phyloP scores from a whole-genome alignment of 1,140 invertebrate species.

The Lethocerus indicus region DNA sequence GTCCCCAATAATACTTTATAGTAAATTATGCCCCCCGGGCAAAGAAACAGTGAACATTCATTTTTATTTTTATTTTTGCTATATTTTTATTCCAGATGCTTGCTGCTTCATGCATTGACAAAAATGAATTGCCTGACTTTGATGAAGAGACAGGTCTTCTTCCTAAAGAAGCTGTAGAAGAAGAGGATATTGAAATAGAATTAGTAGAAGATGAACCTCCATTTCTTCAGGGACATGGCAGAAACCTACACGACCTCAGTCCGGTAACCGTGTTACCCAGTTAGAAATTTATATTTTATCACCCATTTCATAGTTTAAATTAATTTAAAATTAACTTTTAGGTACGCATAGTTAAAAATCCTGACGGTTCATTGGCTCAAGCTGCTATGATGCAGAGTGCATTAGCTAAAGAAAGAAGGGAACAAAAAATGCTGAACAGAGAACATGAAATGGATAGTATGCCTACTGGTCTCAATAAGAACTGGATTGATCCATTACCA shows the following conservation, averaged over 20 bases:
- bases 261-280: conserved; percentile 36
- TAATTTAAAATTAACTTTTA: conserved; percentile 6
- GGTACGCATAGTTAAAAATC: conserved; percentile 93
- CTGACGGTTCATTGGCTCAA: conserved; percentile 91
- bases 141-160: conserved; percentile 75
- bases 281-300: conserved; percentile 1
- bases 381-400: conserved; percentile 99
- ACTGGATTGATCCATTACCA: conserved; percentile 92
- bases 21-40: too few relatives aligned
- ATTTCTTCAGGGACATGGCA: conserved; percentile 80
- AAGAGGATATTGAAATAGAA: conserved; percentile 98
- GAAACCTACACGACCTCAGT: conserved; percentile 79
- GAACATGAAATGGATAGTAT: conserved; percentile 81
- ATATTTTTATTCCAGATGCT: conserved; percentile 23
- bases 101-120: conserved; percentile 40
- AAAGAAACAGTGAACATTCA: too few relatives aligned
- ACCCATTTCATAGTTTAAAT: background rate
- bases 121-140: conserved; percentile 79
- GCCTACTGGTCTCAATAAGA: conserved; percentile 69
- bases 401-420: conserved; percentile 87
- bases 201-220: conserved; percentile 96
- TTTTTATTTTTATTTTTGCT: background rate
- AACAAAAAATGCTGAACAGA: conserved; percentile 79
- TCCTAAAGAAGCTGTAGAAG: conserved; percentile 80
- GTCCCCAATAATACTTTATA: too few relatives aligned